phyloP scores from a whole-genome alignment of 2,113 vertebrate species.

The Cyprinus carpio region DNA sequence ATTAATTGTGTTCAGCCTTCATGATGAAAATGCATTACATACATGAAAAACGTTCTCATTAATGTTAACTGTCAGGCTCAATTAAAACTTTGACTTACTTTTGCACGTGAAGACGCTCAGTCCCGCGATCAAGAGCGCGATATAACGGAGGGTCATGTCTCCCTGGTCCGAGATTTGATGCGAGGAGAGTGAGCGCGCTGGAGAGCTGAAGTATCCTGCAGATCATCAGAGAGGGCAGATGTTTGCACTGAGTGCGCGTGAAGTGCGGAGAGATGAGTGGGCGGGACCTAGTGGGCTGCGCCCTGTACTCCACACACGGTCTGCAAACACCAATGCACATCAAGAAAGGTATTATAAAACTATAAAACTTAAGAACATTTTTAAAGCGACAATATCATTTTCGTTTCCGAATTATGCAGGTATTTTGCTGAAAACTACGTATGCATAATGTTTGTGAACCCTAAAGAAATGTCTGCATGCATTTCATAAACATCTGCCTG shows the following conservation, averaged over 20 bases:
- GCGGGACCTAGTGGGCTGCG: conserved; percentile 29
- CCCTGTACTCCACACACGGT: not conserved
- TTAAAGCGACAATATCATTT: not conserved
- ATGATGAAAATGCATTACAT: not conserved
- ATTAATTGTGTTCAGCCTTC: not conserved
- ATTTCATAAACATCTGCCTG: not conserved
- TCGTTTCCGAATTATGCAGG: not conserved
- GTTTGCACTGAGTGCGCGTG: conserved; percentile 17
- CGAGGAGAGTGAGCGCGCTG: conserved; percentile 23
- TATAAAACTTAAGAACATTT: not conserved
- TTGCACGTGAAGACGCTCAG: conserved; percentile 63
- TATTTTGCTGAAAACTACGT: not conserved
- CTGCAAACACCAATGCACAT: not conserved
- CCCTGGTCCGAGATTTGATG: conserved; percentile 20
- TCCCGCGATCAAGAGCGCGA: conserved; percentile 56
- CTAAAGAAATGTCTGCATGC: not conserved
- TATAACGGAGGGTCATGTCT: conserved; percentile 63
- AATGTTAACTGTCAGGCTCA: not conserved
- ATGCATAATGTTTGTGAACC: not conserved
- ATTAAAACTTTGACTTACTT: conserved; percentile 66
- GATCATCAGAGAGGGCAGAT: conserved; percentile 15
- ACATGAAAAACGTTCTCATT: not conserved
- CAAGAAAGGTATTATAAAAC: not conserved
- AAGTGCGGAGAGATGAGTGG: not conserved
- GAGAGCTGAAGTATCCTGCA: conserved; percentile 33